Base-by-base conservation (phyloP, 1,140 invertebrate genomes). In the Listronotus oregonensis region DNA sequence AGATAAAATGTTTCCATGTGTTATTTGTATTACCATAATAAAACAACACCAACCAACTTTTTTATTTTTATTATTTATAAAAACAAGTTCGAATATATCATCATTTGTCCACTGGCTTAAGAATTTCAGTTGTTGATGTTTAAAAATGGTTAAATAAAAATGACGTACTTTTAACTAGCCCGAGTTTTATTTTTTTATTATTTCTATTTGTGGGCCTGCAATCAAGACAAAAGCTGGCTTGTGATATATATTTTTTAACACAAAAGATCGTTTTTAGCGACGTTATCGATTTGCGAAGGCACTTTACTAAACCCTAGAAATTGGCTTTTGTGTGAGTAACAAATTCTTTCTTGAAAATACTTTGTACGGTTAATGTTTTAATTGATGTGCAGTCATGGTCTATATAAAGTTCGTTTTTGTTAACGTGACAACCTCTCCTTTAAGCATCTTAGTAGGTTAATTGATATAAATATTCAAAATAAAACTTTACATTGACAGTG, bases 251-350 rank as follows among this genome's bases (percentile, higher is more conserved):
- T 21, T 61, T 37, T 37, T 44, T 52, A 3, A 40, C n/a, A 21
- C 32, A 63, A 52, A 52, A 18, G 11, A 11, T 21, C 9, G 37
- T 21, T 49, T 49, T 49, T 21, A 49, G 18, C 46, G 21, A 21
- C 4, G 10, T n/a, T 15, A 8, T 17, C 3, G 11, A 6, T 27
- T 66, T 51, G 57, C 57, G 32, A 66, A 54, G 64, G 64, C 64
- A 66, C 64, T 66, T 66, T 66, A 66, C 64, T 42, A 18, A 17
- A 7, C 40, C 12, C 14, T 61, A 31, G 0, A 58, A 51, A 61
- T 7, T 61, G 58, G 58, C 47, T 51, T 31, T 14, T 65, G 37
- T 27, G 47, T 34, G 52, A 31, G 47, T 37, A 7, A 2, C 7
- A 37, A 37, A 37, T 37, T 37, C 2, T 37, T 37, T 7, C 34